These are phyloP conservation scores for Zaprionus africanus DNA, from an alignment of 1,140 invertebrate genomes.

Conservation along the genomic window DNA sequence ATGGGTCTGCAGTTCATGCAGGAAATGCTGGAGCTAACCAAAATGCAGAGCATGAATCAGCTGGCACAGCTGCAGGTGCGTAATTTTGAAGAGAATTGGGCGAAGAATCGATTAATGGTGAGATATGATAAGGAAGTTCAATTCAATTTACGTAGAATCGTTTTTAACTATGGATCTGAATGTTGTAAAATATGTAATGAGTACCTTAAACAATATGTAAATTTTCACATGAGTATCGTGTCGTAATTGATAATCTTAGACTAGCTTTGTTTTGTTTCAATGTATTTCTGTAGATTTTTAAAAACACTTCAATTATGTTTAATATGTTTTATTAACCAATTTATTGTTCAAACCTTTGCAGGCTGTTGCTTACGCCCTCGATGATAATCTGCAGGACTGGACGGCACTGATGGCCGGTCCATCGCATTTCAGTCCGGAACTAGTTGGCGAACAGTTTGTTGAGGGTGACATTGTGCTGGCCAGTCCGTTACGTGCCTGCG, in stretches of 20 bases:
- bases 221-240: background rate
- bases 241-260: background rate
- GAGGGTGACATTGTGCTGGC: slow-evolving; percentile 88
- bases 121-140: slow-evolving; percentile 10
- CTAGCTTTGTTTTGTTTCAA: background rate
- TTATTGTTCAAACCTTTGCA: slow-evolving; percentile 34
- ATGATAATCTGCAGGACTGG: slow-evolving; percentile 79
- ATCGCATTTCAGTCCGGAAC: slow-evolving; percentile 94
- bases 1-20: slow-evolving; percentile 98
- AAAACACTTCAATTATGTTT: background rate
- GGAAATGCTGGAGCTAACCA: slow-evolving; percentile 97
- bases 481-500: slow-evolving; percentile 89
- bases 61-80: slow-evolving; percentile 86
- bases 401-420: slow-evolving; percentile 90
- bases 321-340: background rate
- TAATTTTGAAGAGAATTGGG: slow-evolving; percentile 22
- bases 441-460: slow-evolving; percentile 87
- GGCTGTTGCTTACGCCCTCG: slow-evolving; percentile 86
- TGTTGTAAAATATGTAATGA: background rate
- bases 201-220: background rate
- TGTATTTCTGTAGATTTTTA: background rate
- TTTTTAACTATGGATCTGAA: slow-evolving; percentile 3
- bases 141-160: background rate
- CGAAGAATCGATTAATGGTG: slow-evolving; percentile 20
- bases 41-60: slow-evolving; percentile 88